phyloP scores from a whole-genome alignment of 2,888 invertebrate species.

The Drosophila robusta region DNA sequence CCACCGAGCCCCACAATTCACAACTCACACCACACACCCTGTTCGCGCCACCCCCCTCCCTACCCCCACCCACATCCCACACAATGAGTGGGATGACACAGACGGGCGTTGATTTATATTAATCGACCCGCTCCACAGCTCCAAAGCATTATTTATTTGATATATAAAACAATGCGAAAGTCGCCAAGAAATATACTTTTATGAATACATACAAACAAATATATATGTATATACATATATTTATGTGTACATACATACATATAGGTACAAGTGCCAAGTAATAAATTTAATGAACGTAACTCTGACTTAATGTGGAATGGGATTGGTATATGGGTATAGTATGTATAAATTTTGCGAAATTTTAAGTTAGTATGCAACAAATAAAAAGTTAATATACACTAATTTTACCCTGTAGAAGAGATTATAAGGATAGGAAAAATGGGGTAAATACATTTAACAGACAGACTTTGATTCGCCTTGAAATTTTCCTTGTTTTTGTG shows the following conservation, averaged over 20 bases:
- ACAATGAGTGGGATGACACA: slow-evolving; percentile 59
- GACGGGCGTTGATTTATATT: slow-evolving; percentile 74
- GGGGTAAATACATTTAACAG: too few relatives aligned
- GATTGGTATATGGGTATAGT: background rate
- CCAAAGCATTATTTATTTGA: slow-evolving; percentile 72
- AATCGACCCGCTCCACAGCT: slow-evolving; percentile 67
- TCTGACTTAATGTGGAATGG: slow-evolving; percentile 19
- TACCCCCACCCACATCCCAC: slow-evolving; percentile 6
- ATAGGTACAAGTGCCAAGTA: slow-evolving; percentile 47
- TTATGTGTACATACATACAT: background rate
- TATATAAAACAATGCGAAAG: slow-evolving; percentile 59
- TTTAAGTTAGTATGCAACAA: slow-evolving; percentile 35
- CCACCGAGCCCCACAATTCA: slow-evolving; percentile 21
- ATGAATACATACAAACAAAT: background rate
- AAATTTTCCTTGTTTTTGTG: too few relatives aligned
- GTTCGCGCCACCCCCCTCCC: slow-evolving; percentile 10
- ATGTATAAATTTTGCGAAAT: background rate
- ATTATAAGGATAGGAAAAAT: too few relatives aligned
- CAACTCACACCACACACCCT: slow-evolving; percentile 7
- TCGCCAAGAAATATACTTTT: slow-evolving; percentile 37
- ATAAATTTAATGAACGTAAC: slow-evolving; percentile 60
- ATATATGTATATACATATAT: background rate
- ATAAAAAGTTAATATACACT: slow-evolving; percentile 22
- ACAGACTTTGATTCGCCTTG: too few relatives aligned
- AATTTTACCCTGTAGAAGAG: slow-evolving; percentile 25